These are phyloP conservation scores for Himalopsyche phryganea DNA, from an alignment of 1,140 invertebrate species.

Conservation along the genomic window DNA sequence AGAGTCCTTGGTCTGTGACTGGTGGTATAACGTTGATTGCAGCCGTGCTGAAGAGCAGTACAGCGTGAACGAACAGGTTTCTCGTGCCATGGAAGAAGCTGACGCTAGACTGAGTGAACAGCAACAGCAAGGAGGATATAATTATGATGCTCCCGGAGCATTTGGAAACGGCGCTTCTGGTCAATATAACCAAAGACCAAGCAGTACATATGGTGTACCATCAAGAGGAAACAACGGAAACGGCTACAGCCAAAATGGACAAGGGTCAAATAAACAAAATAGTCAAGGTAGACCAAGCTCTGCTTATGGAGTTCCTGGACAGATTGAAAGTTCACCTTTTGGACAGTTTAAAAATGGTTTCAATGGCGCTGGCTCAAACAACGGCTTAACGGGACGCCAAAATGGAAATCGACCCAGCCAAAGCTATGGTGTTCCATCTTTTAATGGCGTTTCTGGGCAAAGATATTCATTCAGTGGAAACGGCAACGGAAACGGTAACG, in stretches of 20 bases:
- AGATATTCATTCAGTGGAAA: slow-evolving; percentile 4
- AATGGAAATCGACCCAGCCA: background rate
- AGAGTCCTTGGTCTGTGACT: slow-evolving; percentile 51
- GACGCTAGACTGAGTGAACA: slow-evolving; percentile 17
- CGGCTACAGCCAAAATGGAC: slow-evolving; percentile 17
- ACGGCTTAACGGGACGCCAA: background rate
- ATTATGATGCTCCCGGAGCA: slow-evolving; percentile 2
- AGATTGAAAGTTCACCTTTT: background rate
- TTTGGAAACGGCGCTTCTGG: background rate
- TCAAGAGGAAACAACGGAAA: slow-evolving; percentile 9
- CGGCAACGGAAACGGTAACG: slow-evolving; percentile 11
- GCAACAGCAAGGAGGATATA: slow-evolving; percentile 7
- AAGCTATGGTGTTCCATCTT: background rate
- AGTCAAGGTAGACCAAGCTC: background rate
- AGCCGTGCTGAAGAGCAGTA: slow-evolving; percentile 35
- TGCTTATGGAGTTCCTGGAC: background rate
- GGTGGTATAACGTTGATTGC: slow-evolving; percentile 57
- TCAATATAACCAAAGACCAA: background rate
- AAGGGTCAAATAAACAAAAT: background rate
- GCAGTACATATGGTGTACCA: background rate
- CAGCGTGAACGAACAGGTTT: slow-evolving; percentile 18
- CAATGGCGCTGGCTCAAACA: background rate
- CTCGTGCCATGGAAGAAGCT: slow-evolving; percentile 28
- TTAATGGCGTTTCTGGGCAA: background rate
- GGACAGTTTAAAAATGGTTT: background rate